Evolutionary conservation across 2,113 vertebrate genomes (phyloP), one percentile per base, ranked within the genome.

Genomic region (Carettochelys insculpta): DNA sequence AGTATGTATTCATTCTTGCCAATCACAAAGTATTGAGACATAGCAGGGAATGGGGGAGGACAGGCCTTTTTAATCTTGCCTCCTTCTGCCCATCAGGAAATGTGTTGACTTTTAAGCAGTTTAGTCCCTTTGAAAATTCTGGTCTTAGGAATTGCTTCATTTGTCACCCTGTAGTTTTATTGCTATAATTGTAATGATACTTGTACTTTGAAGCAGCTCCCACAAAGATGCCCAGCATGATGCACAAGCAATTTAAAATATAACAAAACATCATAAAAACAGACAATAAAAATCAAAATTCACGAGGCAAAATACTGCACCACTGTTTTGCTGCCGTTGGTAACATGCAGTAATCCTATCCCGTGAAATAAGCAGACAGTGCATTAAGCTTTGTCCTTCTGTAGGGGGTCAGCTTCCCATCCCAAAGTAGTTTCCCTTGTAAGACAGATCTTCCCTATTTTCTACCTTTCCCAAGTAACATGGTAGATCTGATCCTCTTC

Each of bases 211-310:
- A 96, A 89, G 47, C 50, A 94, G 79, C 41, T 83, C 83, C 85
- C 73, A 86, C 76, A 22, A 53, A 94, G 82, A 85, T 80, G 65
- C 48, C 94, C 68, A 78, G 68, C 80, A 65, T 4, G 0, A 83
- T 90, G 85, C 83, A 97, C 90, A 91, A 96, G 96, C 87, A 97
- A 94, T 95, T 94, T 89, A 87, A 95, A 95, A 34, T 65, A 89
- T 93, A 94, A 82, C 91, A 95, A 86, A 93, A 8, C 29, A 88
- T 92, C 92, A 87, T 85, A 92, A 94, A 90, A 80, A 68, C 43
- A 94, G 80, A 89, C 34, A 24, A 20, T 78, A 13, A 29, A 34
- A 76, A 31, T 52, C 73, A 5, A 38, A 90, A 89, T 88, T 16
- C 38, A 52, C 68, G 0, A 88, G 51, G 89, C 83, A 77, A 84